phyloP scores from a whole-genome alignment of 2,888 invertebrate genomes.

The Dascillus cervinus region DNA sequence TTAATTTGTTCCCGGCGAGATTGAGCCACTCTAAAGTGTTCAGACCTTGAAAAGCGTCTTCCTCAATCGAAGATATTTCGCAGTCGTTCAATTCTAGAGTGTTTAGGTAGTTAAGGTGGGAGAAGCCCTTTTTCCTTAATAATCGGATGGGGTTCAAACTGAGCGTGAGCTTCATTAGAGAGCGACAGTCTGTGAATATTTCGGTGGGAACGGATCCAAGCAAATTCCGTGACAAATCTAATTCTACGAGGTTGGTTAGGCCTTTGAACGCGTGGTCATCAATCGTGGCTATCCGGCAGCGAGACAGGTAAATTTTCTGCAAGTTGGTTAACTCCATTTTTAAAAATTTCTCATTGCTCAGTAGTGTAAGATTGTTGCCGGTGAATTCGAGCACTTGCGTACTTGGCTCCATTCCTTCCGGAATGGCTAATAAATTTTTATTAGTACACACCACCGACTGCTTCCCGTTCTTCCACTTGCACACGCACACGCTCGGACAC shows the following conservation, averaged over 20 bases:
- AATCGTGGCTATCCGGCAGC: conserved; percentile 70
- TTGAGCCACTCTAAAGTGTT: conserved; percentile 77
- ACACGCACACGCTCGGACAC: conserved; percentile 73
- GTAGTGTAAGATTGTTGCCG: conserved; percentile 70
- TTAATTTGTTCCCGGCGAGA: conserved; percentile 73
- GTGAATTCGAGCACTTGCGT: conserved; percentile 84
- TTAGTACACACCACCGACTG: conserved; percentile 82
- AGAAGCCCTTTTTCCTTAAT: conserved; percentile 64
- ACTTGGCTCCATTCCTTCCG: conserved; percentile 70
- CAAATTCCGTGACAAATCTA: conserved; percentile 78
- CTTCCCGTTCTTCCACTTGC: conserved; percentile 91
- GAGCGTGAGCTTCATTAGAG: conserved; percentile 74
- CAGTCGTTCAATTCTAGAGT: conserved; percentile 77
- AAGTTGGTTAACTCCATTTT: conserved; percentile 74
- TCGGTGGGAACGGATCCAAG: conserved; percentile 69
- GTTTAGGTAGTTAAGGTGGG: conserved; percentile 65
- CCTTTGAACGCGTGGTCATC: conserved; percentile 76
- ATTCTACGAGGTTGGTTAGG: conserved; percentile 77
- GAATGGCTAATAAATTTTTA: conserved; percentile 67
- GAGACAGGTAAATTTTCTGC: conserved; percentile 75
- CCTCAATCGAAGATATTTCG: conserved; percentile 67
- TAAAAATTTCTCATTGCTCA: conserved; percentile 72
- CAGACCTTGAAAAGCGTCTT: conserved; percentile 74
- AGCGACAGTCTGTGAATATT: conserved; percentile 69
- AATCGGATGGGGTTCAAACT: conserved; percentile 75